A percentile compares a stretch with the other conserved stretches of the same genome.
These are phyloP conservation scores for Monomorium pharaonis DNA, from an alignment of 1,140 invertebrate genomes.

Conservation along the genomic window DNA sequence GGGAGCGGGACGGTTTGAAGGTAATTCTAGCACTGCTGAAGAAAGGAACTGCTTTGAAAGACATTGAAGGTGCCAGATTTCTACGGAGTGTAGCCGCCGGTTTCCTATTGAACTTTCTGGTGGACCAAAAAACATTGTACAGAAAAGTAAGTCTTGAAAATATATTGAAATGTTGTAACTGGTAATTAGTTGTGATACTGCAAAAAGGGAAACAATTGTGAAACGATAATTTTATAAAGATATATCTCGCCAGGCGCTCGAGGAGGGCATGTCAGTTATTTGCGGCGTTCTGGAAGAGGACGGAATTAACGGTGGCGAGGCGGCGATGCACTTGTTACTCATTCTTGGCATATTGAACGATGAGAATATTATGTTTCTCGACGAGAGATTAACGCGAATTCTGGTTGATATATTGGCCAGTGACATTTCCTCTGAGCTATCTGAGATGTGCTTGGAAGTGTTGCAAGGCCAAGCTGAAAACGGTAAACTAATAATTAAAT, in stretches of 20 bases:
- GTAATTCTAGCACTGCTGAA: constrained; percentile 76
- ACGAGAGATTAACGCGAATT: constrained; percentile 77
- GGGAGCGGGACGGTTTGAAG: constrained; percentile 87
- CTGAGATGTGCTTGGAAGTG: constrained; percentile 91
- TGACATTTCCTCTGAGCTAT: constrained; percentile 86
- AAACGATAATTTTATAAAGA: constrained; percentile 46
- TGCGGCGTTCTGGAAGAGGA: constrained; percentile 85
- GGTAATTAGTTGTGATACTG: not conserved
- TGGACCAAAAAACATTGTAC: constrained; percentile 89
- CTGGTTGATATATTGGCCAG: constrained; percentile 75
- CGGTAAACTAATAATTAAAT: constrained; percentile 84
- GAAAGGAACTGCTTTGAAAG: constrained; percentile 69
- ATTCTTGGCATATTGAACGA: constrained; percentile 92
- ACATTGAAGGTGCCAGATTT: constrained; percentile 74
- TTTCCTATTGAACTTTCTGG: constrained; percentile 92
- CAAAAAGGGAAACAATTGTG: constrained; percentile 14
- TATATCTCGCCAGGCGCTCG: constrained; percentile 85
- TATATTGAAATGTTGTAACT: not conserved
- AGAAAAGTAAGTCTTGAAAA: constrained; percentile 72
- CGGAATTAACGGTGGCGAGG: constrained; percentile 83
- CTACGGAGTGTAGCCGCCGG: constrained; percentile 87
- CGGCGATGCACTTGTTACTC: constrained; percentile 89
- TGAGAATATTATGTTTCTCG: constrained; percentile 82
- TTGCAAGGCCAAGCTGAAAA: constrained; percentile 91
- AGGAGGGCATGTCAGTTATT: constrained; percentile 88